A percentile compares a stretch with the other conserved stretches of the same genome.
phyloP scores from a whole-genome alignment of 2,888 invertebrate species.

The Cristatella mucedo region DNA sequence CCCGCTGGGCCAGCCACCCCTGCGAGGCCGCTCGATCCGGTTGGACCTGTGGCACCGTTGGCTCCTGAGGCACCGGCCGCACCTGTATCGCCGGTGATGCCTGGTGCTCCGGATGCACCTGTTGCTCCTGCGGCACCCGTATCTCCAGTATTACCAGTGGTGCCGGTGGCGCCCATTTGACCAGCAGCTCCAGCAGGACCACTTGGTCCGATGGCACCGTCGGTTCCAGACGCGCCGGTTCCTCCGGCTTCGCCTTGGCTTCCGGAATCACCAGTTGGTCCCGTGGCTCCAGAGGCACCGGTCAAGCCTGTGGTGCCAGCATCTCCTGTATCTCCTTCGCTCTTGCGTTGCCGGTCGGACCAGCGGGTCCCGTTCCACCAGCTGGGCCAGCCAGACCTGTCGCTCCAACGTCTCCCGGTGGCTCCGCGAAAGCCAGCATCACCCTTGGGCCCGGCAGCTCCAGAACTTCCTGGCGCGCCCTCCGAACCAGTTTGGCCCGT shows the following conservation, averaged over 20 bases:
- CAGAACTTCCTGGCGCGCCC: too few relatives aligned
- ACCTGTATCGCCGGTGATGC: constrained; percentile 1
- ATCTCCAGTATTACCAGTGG: not conserved
- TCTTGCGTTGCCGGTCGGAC: constrained; percentile 10
- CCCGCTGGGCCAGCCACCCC: too few relatives aligned
- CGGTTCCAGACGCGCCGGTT: constrained; percentile 6
- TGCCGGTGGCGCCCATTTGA: constrained; percentile 2
- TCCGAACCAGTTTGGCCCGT: too few relatives aligned
- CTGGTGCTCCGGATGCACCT: too few relatives aligned
- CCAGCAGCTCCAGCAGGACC: constrained; percentile 7
- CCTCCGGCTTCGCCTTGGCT: constrained; percentile 6
- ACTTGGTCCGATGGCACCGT: constrained; percentile 12
- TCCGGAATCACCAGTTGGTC: constrained; percentile 8
- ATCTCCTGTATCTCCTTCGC: not conserved
- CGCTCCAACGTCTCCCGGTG: constrained; percentile 9
- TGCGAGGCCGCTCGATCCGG: too few relatives aligned
- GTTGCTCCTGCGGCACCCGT: constrained; percentile 5
- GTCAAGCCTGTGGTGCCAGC: not conserved
- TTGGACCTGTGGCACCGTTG: constrained; percentile 3
- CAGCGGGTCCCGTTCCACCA: constrained; percentile 8
- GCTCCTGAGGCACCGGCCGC: constrained; percentile 2
- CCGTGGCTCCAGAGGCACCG: constrained; percentile 5
- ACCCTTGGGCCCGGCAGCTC: too few relatives aligned
- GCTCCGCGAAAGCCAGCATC: too few relatives aligned
- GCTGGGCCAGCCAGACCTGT: constrained; percentile 9